Conservation (phyloP, 1,140 invertebrate genomes). For the Trypoxylus dichotomus region DNA sequence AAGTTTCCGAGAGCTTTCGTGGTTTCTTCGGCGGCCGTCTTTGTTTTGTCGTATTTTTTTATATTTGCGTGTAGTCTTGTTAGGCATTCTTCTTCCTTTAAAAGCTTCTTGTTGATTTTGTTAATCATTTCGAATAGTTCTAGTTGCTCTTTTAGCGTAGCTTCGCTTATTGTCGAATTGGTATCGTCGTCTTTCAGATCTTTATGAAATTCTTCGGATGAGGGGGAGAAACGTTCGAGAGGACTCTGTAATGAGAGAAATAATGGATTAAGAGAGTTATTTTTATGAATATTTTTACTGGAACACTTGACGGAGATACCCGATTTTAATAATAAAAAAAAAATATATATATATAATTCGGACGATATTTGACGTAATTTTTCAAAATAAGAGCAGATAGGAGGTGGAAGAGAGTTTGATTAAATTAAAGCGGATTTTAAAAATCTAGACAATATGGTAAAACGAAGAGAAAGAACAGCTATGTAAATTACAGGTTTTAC, state of each 20-base stretch:
- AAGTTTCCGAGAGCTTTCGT: constrained; percentile 57
- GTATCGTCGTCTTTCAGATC: constrained; percentile 56
- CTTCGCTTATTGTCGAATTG: constrained; percentile 48
- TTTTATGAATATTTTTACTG: background rate
- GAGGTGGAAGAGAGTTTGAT: too few species aligned
- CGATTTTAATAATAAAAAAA: background rate
- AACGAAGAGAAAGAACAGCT: too few species aligned
- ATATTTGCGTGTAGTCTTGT: constrained; percentile 67
- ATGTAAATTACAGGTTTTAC: too few species aligned
- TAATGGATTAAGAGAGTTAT: background rate
- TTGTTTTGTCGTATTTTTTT: constrained; percentile 64
- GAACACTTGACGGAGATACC: too few species aligned
- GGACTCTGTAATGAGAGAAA: constrained; percentile 47
- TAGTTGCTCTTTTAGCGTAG: constrained; percentile 59
- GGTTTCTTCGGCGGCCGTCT: constrained; percentile 59
- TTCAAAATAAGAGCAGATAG: too few species aligned
- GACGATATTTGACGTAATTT: constrained; percentile 35
- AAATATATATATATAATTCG: constrained; percentile 4
- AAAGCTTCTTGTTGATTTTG: constrained; percentile 69
- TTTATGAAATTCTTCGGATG: constrained; percentile 59
- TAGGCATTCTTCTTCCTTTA: constrained; percentile 69
- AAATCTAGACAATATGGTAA: too few species aligned
- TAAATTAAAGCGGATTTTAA: too few species aligned
- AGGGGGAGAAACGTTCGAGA: constrained; percentile 58
- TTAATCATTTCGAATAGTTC: constrained; percentile 71